Conservation (phyloP, 2,888 invertebrate species). For the Smittia sp. region DNA sequence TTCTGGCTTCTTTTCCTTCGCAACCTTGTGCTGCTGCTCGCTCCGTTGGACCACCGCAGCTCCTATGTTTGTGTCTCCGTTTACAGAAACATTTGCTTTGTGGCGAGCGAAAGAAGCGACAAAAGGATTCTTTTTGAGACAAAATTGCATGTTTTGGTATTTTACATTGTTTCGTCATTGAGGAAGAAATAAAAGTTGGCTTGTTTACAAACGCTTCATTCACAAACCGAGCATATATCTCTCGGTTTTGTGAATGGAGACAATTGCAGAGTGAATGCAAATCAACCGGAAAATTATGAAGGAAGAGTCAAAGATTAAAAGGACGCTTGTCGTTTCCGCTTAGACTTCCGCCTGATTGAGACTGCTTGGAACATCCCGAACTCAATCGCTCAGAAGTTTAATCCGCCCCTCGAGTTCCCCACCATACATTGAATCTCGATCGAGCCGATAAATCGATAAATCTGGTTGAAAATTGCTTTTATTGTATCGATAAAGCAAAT, state of each 20-base stretch:
- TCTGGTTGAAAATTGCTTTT: conserved; percentile 7
- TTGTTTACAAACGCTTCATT: background rate
- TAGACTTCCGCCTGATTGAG: background rate
- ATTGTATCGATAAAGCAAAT: background rate
- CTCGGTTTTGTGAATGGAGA: too few relatives aligned
- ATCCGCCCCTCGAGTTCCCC: too few relatives aligned
- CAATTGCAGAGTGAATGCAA: too few relatives aligned
- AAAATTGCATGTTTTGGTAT: background rate
- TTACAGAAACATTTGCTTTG: background rate
- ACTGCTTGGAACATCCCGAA: background rate
- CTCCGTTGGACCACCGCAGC: conserved; percentile 23
- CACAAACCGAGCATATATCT: background rate
- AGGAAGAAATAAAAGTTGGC: background rate
- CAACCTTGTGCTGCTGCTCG: background rate
- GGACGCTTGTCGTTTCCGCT: too few relatives aligned
- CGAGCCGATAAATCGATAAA: background rate
- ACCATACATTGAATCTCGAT: too few relatives aligned
- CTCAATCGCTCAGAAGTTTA: too few relatives aligned
- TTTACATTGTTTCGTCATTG: background rate
- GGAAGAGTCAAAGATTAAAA: too few relatives aligned
- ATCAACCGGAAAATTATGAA: too few relatives aligned
- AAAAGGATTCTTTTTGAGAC: background rate
- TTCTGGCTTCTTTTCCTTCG: background rate
- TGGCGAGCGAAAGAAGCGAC: background rate
- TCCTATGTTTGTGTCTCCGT: conserved; percentile 1